A percentile compares a stretch with the other conserved stretches of the same genome.
Evolutionary conservation across 2,113 vertebrate genomes (phyloP).

Genomic region (Paedocypris sp.): DNA sequence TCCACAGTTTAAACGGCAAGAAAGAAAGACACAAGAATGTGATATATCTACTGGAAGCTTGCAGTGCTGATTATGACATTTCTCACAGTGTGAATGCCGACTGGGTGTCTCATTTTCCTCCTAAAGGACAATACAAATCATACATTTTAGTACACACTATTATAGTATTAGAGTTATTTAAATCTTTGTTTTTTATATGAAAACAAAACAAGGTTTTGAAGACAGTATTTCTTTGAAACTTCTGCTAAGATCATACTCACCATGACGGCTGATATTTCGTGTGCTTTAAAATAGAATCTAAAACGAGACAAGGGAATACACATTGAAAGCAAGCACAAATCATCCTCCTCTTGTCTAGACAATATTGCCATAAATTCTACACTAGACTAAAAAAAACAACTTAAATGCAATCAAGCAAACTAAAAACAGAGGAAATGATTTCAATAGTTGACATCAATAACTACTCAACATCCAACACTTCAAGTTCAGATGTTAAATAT

Average conservation of each 20-base stretch:
- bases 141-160: neutral
- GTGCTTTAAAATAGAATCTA: slow-evolving; percentile 2
- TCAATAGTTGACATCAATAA: no score
- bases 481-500: no score
- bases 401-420: neutral
- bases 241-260: neutral
- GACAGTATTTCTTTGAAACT: neutral
- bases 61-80: slow-evolving; percentile 70
- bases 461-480: no score
- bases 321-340: neutral
- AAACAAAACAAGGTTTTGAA: no score
- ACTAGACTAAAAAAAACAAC: neutral
- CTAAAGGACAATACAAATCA: neutral
- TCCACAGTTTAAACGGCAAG: slow-evolving; percentile 70
- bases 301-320: neutral
- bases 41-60: slow-evolving; percentile 50
- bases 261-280: slow-evolving; percentile 11
- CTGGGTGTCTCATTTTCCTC: slow-evolving; percentile 33
- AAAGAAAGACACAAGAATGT: slow-evolving; percentile 67
- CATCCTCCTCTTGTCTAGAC: neutral
- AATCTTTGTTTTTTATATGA: neutral
- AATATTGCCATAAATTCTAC: neutral
- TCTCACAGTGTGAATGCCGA: slow-evolving; percentile 75
- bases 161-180: neutral
- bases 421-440: neutral